These are phyloP conservation scores for Aphrocallistes beatrix DNA, from an alignment of 37 sponge, comb jelly and placozoan species.

Conservation along the genomic window DNA sequence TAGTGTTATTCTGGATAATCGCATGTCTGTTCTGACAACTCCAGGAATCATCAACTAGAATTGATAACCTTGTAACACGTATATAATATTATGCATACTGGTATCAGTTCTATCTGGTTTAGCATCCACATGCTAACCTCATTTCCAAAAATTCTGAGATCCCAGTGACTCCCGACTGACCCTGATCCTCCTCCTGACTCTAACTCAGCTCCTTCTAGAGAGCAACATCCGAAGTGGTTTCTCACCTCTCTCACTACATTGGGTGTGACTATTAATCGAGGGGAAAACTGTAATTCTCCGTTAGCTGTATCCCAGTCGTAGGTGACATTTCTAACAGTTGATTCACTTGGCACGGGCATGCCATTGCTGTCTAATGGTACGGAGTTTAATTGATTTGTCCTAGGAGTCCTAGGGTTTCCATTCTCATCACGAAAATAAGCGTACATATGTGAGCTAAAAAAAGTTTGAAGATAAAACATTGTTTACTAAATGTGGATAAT, in stretches of 20 bases:
- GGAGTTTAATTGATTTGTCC: background rate
- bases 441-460: constrained; percentile 31
- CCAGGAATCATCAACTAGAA: background rate
- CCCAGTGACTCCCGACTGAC: constrained; percentile 59
- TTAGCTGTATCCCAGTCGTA: background rate
- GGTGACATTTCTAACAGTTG: background rate
- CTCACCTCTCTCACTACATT: constrained; percentile 23
- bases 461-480: no score
- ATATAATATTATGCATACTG: no score
- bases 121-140: no score
- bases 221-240: constrained; percentile 48
- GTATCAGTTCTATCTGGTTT: no score
- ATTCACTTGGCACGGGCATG: background rate
- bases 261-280: background rate
- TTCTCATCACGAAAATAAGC: constrained; percentile 53
- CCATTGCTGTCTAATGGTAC: background rate
- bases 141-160: constrained; percentile 33
- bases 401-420: constrained; percentile 49
- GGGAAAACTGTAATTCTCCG: background rate
- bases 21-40: background rate
- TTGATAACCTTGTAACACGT: background rate
- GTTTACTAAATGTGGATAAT: background rate
- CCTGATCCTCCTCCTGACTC: constrained; percentile 69
- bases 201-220: constrained; percentile 49
- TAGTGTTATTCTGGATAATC: background rate